phyloP scores from a whole-genome alignment of 2,113 vertebrate genomes.

The Chloropsis cyanopogon region DNA sequence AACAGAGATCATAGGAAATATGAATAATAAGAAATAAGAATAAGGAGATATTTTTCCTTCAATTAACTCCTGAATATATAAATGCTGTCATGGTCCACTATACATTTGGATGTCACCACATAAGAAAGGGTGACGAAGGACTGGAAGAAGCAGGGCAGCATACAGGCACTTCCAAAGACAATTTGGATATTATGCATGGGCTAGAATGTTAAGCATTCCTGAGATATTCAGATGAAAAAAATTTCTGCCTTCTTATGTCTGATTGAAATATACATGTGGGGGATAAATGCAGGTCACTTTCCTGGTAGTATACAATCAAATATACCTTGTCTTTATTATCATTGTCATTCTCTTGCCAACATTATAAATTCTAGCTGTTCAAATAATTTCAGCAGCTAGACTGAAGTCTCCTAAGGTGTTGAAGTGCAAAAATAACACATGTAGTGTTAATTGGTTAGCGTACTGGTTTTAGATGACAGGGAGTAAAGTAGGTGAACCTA shows the following conservation, averaged over 20 bases:
- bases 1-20: not conserved
- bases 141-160: not conserved
- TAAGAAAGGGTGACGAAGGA: not conserved
- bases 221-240: not conserved
- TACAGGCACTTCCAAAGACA: not conserved
- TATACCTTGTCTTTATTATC: not conserved
- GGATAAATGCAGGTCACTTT: not conserved
- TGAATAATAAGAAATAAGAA: not conserved
- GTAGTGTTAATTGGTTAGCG: fast-evolving
- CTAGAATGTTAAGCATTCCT: not conserved
- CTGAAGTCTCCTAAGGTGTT: not conserved
- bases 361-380: not conserved
- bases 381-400: not conserved
- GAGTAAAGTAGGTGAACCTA: not conserved
- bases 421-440: not conserved
- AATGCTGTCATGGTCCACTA: not conserved
- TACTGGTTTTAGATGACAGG: not conserved
- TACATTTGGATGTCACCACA: not conserved
- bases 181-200: not conserved
- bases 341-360: not conserved
- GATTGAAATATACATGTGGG: not conserved
- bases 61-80: not conserved
- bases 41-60: not conserved
- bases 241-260: not conserved
- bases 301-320: not conserved